Base-by-base conservation (phyloP, 1,140 invertebrate genomes). In the Laupala kohalensis region DNA sequence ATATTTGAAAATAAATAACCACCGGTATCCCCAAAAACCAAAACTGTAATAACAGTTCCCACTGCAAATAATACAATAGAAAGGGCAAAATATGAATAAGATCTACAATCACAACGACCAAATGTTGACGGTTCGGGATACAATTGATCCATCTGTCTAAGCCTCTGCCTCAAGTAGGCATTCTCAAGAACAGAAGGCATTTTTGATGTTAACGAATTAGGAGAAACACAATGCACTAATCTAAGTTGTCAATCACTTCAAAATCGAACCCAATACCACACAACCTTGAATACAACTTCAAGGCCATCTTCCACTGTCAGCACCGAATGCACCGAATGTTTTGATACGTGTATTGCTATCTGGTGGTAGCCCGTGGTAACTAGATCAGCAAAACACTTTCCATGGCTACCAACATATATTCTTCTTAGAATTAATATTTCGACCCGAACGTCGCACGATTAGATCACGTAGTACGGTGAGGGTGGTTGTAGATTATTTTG, bases 71-170 rank as follows among this genome's bases (percentile, higher is more conserved):
- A 78, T 53, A 87, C 81, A 77, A 87, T 82, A 26, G 87, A 87
- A 65, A 88, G 79, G 29, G 85, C 82, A 74, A 88, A 84, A 80
- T 88, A 88, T 28, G 85, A 86, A 78, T 88, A 88, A 72, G 86
- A 88, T 6, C 85, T 87, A 75, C 85, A 87, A 76, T 88, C 87
- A 78, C 87, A 89, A 77, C 83, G 80, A 30, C 84, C 86, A 76
- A 87, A 86, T 76, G 83, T 81, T 73, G 83, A 81, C 72, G 85
- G 83, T 77, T 86, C 84, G 64, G 86, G 84, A 71, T 84, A 83
- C 72, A 84, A 81, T 75, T 84, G 84, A 75, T 86, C 85, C 75
- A 84, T 83, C 77, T 86, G 83, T 75, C 84, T 79, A 64, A 86
- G 76, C 73, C 85, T 82, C 78, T 84, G 83, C 76, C 85, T 81